Conservation (phyloP, 2,888 invertebrate genomes). For the Diaprepes abbreviatus region DNA sequence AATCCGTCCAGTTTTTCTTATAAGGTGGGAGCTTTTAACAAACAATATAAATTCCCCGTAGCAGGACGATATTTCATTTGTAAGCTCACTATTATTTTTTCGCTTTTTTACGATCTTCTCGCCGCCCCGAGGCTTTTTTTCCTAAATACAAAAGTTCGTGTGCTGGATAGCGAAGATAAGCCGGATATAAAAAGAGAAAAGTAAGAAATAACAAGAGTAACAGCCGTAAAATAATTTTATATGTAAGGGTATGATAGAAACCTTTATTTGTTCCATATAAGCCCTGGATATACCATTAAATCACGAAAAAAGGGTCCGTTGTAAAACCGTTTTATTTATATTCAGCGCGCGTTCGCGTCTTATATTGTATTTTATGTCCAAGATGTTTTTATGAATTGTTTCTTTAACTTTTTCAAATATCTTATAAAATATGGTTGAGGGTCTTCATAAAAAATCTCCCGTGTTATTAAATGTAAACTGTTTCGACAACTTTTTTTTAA, state of each 20-base stretch:
- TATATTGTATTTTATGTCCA: slow-evolving; percentile 1
- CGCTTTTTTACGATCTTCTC: slow-evolving; percentile 41
- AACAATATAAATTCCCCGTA: slow-evolving; percentile 46
- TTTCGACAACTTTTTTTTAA: no score
- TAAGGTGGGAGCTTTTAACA: slow-evolving; percentile 35
- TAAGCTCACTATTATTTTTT: slow-evolving; percentile 50
- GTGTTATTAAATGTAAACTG: no score
- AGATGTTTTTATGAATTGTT: slow-evolving; percentile 8
- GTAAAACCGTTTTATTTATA: slow-evolving; percentile 36
- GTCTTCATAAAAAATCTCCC: no score
- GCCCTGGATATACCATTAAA: slow-evolving; percentile 34
- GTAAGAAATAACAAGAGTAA: slow-evolving; percentile 47
- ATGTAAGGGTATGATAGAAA: slow-evolving; percentile 37
- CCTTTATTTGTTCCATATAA: slow-evolving; percentile 40
- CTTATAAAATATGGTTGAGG: no score
- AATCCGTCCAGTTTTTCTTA: slow-evolving; percentile 8
- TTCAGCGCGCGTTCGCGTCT: slow-evolving; percentile 4
- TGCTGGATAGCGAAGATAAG: slow-evolving; percentile 47
- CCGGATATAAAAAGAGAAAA: slow-evolving; percentile 42
- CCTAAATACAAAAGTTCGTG: slow-evolving; percentile 48
- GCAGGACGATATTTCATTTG: slow-evolving; percentile 48
- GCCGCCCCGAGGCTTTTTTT: slow-evolving; percentile 38
- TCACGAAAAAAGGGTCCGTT: slow-evolving; percentile 27
- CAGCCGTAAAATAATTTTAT: slow-evolving; percentile 49
- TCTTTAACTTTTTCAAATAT: not conserved